Evolutionary conservation across 2,113 vertebrate genomes (phyloP).

Genomic region (Chloropsis hardwickii): DNA sequence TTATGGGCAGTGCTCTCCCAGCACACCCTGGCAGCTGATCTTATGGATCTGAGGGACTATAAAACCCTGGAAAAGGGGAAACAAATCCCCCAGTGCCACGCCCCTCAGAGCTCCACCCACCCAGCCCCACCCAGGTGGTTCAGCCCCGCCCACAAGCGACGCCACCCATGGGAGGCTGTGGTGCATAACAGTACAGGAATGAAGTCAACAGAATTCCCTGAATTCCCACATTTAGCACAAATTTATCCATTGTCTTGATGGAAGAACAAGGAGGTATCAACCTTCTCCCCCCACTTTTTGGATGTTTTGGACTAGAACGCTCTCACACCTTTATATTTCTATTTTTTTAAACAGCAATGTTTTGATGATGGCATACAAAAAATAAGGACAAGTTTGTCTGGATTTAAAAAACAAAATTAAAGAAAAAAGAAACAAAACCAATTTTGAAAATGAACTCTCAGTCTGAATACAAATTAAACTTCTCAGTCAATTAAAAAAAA

Average conservation of each 20-base stretch:
- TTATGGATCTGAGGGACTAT: rapidly evolving
- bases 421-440: rapidly evolving
- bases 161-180: too few relatives aligned
- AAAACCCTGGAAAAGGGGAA: background rate
- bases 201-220: too few relatives aligned
- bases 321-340: background rate
- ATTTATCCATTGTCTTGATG: rapidly evolving
- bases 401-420: rapidly evolving
- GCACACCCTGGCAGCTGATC: rapidly evolving
- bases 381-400: background rate
- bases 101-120: background rate
- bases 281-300: rapidly evolving
- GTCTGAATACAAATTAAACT: background rate
- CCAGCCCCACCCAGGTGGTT: background rate
- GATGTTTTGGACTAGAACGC: background rate
- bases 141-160: rapidly evolving
- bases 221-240: rapidly evolving
- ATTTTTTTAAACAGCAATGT: rapidly evolving
- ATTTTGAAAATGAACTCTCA: background rate
- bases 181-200: rapidly evolving
- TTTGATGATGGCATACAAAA: background rate
- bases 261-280: rapidly evolving
- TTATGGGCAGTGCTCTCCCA: rapidly evolving
- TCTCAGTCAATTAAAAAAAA: background rate
- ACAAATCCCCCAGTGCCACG: background rate